Percentiles rank a stretch among this genome's conserved stretches.
Evolutionary conservation across 2,888 invertebrate species (phyloP).

Genomic region (Rhodophaea formosa): DNA sequence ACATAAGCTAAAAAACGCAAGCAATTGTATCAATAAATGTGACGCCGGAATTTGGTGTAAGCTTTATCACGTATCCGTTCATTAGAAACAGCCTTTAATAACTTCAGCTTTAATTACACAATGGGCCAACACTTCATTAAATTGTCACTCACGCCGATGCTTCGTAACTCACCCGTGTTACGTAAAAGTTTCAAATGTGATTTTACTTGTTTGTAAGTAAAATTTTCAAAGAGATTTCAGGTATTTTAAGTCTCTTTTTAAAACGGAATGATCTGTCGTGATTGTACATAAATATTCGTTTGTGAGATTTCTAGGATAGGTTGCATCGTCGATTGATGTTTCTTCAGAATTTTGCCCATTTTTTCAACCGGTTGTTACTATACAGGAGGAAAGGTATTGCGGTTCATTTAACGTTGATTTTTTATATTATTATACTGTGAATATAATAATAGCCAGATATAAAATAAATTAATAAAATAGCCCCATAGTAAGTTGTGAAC

Average conservation of each 20-base stretch:
- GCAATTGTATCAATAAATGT: no score
- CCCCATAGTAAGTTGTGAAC: no score
- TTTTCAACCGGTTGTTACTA: no score
- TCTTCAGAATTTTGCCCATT: no score
- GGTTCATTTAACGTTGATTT: no score
- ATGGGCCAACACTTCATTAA: slow-evolving; percentile 72
- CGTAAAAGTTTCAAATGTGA: slow-evolving; percentile 44
- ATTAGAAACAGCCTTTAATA: slow-evolving; percentile 64
- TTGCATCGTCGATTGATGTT: background rate
- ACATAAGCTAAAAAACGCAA: no score
- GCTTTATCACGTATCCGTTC: slow-evolving; percentile 53
- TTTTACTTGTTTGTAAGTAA: slow-evolving; percentile 42
- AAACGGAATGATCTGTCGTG: no score
- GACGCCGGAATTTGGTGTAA: background rate
- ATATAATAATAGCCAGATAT: no score
- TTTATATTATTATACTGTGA: no score
- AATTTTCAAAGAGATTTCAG: background rate
- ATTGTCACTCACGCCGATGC: slow-evolving; percentile 68
- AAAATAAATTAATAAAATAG: no score
- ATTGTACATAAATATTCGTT: no score
- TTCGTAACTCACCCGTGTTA: slow-evolving; percentile 49
- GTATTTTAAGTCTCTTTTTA: background rate
- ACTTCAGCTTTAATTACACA: slow-evolving; percentile 68
- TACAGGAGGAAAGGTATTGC: no score
- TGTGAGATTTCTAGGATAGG: background rate